Evolutionary conservation across 2,888 invertebrate genomes (phyloP).

Genomic region (Rhagophthalmus giganteus): DNA sequence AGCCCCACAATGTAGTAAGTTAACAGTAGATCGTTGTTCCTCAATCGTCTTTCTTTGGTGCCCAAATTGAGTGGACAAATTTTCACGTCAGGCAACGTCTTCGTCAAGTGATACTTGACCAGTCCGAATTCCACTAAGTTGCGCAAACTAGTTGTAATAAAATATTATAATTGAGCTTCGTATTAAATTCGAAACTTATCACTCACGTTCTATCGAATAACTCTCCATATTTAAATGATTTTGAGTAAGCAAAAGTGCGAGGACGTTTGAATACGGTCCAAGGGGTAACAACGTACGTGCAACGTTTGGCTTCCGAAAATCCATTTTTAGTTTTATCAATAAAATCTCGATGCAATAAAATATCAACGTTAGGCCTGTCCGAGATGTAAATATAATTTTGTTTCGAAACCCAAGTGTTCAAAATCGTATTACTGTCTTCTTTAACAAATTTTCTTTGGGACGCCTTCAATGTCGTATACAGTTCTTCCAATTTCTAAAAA

Average conservation of each 20-base stretch:
- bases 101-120: constrained; percentile 62
- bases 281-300: constrained; percentile 77
- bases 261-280: constrained; percentile 66
- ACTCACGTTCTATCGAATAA: constrained; percentile 74
- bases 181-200: too few species aligned
- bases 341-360: constrained; percentile 73
- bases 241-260: constrained; percentile 74
- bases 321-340: constrained; percentile 59
- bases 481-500: constrained; percentile 12
- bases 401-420: constrained; percentile 55
- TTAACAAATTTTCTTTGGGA: constrained; percentile 27
- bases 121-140: constrained; percentile 71
- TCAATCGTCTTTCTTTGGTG: constrained; percentile 71
- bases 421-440: constrained; percentile 49
- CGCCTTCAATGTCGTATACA: constrained; percentile 8
- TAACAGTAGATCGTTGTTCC: constrained; percentile 72
- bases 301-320: constrained; percentile 64
- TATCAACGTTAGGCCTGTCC: constrained; percentile 70
- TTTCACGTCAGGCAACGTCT: constrained; percentile 67
- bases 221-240: constrained; percentile 61
- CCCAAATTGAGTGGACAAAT: constrained; percentile 77
- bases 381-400: constrained; percentile 65
- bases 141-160: constrained; percentile 58
- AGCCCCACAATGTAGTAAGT: constrained; percentile 72
- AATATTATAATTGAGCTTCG: too few species aligned